These are phyloP conservation scores for Laticauda laticaudata DNA, from an alignment of 2,113 vertebrate genomes.

Conservation along the genomic window DNA sequence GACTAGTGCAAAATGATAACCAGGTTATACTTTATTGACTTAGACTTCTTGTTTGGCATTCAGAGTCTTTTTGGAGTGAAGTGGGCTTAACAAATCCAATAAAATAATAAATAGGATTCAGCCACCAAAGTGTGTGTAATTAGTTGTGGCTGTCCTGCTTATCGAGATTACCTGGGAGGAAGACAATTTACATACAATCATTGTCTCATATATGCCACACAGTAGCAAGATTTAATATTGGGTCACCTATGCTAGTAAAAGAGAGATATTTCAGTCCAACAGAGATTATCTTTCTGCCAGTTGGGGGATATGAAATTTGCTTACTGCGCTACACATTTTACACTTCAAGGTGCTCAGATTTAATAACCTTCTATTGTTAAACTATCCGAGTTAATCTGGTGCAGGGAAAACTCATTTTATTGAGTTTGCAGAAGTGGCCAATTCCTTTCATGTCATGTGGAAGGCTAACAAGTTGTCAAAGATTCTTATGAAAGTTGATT, in stretches of 20 bases:
- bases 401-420: background rate
- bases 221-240: background rate
- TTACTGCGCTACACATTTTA: background rate
- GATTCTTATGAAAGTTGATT: background rate
- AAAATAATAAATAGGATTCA: constrained; percentile 21
- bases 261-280: background rate
- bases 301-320: background rate
- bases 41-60: background rate
- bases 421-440: background rate
- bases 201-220: background rate
- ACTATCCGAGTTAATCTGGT: background rate
- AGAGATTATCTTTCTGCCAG: background rate
- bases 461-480: background rate
- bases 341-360: background rate
- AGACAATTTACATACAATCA: background rate
- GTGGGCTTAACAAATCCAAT: background rate
- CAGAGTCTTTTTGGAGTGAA: background rate
- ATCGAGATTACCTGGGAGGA: background rate
- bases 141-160: background rate
- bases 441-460: background rate
- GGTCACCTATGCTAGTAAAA: background rate
- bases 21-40: background rate
- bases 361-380: background rate
- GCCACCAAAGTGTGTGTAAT: background rate
- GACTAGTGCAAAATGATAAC: background rate